Percentiles rank a stretch among this genome's conserved stretches.
Conservation (phyloP, 2,888 invertebrate species). For the Cheilosia soror region DNA sequence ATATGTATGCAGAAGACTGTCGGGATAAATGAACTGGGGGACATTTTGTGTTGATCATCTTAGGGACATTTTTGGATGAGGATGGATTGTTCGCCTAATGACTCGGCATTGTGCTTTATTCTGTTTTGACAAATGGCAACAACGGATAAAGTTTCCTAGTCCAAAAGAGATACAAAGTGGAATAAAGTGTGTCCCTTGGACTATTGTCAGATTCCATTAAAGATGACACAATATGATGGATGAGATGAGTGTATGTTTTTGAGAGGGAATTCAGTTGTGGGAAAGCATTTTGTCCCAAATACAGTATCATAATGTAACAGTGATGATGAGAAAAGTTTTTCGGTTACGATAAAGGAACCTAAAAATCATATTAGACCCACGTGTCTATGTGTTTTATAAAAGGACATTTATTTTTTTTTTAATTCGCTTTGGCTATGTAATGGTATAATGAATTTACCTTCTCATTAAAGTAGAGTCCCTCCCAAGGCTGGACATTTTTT, state of each 20-base stretch:
- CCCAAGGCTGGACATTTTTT: too few relatives aligned
- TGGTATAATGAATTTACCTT: too few relatives aligned
- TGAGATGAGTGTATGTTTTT: not conserved
- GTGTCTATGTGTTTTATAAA: too few relatives aligned
- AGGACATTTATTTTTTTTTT: too few relatives aligned
- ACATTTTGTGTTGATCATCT: slow-evolving; percentile 57
- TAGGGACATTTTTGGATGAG: slow-evolving; percentile 39
- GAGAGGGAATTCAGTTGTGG: not conserved
- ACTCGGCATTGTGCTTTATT: slow-evolving; percentile 49
- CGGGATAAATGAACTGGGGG: slow-evolving; percentile 40
- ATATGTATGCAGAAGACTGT: not conserved
- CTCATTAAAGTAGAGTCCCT: too few relatives aligned
- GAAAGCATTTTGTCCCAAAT: not conserved
- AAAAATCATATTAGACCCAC: too few relatives aligned
- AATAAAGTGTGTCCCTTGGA: not conserved
- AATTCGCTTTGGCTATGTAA: too few relatives aligned
- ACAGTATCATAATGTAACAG: not conserved
- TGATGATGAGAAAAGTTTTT: too few relatives aligned
- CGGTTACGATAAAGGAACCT: too few relatives aligned
- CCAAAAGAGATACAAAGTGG: not conserved
- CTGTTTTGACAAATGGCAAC: slow-evolving; percentile 33
- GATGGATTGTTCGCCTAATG: slow-evolving; percentile 62
- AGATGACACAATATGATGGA: slow-evolving; percentile 2
- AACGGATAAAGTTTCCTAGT: slow-evolving; percentile 1
- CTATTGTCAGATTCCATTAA: slow-evolving; percentile 7